Evolutionary conservation across 2,888 invertebrate species (phyloP).

Genomic region (Heteromurus nitidus): DNA sequence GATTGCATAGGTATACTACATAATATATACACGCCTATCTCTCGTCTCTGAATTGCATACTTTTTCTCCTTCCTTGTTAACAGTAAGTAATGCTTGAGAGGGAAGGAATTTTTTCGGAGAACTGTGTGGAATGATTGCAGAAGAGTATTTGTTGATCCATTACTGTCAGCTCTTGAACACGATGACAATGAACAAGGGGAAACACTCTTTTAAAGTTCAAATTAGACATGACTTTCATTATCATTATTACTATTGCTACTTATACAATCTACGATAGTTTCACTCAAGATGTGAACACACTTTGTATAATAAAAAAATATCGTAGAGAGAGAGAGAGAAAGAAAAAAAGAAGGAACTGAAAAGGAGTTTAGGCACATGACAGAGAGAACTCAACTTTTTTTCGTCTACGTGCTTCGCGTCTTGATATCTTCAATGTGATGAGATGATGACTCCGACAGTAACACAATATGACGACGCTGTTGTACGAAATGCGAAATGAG

Average conservation of each 20-base stretch:
- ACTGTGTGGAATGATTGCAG: slow-evolving; percentile 30
- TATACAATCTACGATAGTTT: slow-evolving; percentile 1
- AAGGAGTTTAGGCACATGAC: neutral
- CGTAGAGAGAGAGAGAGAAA: neutral
- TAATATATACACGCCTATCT: too few species aligned
- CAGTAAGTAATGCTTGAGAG: slow-evolving; percentile 33
- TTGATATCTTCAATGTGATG: too few species aligned
- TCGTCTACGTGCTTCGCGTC: neutral
- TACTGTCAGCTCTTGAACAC: slow-evolving; percentile 36
- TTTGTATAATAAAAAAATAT: neutral
- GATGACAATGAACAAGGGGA: slow-evolving; percentile 15
- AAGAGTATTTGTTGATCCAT: slow-evolving; percentile 55
- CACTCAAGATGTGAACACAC: too few species aligned
- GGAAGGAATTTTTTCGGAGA: slow-evolving; percentile 47
- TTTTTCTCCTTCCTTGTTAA: slow-evolving; percentile 48
- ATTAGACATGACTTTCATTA: slow-evolving; percentile 55
- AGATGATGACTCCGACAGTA: too few species aligned
- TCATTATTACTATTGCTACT: slow-evolving; percentile 33
- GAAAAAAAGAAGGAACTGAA: neutral
- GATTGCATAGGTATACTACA: too few species aligned
- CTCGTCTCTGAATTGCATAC: slow-evolving; percentile 10
- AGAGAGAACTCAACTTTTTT: neutral
- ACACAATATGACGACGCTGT: neutral
- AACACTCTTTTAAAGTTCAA: slow-evolving; percentile 30
- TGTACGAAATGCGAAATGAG: neutral